Conservation (phyloP, 2,113 vertebrate genomes). For the Mobula hypostoma region DNA sequence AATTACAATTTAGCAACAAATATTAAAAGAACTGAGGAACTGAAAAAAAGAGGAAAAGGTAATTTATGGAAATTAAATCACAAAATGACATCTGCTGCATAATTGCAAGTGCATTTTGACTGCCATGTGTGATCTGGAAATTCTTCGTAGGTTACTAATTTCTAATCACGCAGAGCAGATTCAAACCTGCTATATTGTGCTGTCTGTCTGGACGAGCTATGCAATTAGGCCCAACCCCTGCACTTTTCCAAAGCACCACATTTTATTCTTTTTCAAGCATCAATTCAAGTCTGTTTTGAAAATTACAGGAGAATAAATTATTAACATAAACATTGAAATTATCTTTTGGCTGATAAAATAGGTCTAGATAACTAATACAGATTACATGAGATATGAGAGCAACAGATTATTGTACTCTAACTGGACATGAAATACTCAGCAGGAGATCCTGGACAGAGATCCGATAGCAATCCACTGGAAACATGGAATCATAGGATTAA, state of each 20-base stretch:
- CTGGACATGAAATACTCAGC: background rate
- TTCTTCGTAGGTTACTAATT: background rate
- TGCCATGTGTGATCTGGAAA: background rate
- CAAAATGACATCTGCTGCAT: background rate
- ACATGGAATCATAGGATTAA: background rate
- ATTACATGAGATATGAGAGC: background rate
- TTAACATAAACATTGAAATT: background rate
- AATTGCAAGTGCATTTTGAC: background rate
- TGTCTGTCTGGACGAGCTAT: too few species aligned
- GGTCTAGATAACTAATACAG: background rate
- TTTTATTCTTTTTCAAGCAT: background rate
- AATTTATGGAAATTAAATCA: slow-evolving; percentile 6
- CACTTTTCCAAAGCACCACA: background rate
- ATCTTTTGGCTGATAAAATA: background rate
- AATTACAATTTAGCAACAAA: background rate
- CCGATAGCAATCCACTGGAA: background rate
- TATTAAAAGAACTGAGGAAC: background rate
- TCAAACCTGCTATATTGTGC: background rate
- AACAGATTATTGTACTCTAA: background rate
- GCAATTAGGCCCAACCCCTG: background rate
- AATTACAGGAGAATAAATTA: background rate
- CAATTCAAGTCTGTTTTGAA: background rate
- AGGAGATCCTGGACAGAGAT: background rate
- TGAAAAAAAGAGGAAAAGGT: background rate
- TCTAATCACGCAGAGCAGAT: background rate